phyloP scores from a whole-genome alignment of 2,888 invertebrate species.

The Dolichomitus sp. region DNA sequence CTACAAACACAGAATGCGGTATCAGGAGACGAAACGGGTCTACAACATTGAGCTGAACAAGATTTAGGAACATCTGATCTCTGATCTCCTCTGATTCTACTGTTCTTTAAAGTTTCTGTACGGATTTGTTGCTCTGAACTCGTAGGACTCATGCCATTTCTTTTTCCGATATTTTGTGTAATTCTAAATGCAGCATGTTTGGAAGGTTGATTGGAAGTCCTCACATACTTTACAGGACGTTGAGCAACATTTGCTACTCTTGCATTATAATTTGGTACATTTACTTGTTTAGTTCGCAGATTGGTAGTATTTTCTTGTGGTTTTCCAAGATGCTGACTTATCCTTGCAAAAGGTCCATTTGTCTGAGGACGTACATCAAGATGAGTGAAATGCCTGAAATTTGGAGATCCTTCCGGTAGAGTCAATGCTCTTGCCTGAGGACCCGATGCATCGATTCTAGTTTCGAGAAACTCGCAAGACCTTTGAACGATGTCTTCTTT shows the following conservation, averaged over 20 bases:
- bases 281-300: neutral
- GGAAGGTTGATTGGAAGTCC: neutral
- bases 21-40: neutral
- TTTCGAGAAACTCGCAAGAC: constrained; percentile 52
- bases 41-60: constrained; percentile 25
- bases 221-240: neutral
- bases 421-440: constrained; percentile 52
- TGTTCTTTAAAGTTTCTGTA: constrained; percentile 33
- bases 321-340: constrained; percentile 49
- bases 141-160: constrained; percentile 69
- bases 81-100: constrained; percentile 16
- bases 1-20: neutral
- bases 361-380: constrained; percentile 34
- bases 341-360: constrained; percentile 57
- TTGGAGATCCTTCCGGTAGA: constrained; percentile 31
- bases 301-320: neutral
- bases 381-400: constrained; percentile 50
- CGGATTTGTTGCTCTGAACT: constrained; percentile 47
- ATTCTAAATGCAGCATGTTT: neutral
- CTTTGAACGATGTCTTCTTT: constrained; percentile 5
- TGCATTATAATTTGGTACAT: neutral
- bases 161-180: constrained; percentile 14
- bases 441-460: constrained; percentile 52
- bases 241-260: neutral
- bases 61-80: constrained; percentile 6